Base-by-base conservation (phyloP, 2,888 invertebrate species). In the Pardosa pseudoannulata region DNA sequence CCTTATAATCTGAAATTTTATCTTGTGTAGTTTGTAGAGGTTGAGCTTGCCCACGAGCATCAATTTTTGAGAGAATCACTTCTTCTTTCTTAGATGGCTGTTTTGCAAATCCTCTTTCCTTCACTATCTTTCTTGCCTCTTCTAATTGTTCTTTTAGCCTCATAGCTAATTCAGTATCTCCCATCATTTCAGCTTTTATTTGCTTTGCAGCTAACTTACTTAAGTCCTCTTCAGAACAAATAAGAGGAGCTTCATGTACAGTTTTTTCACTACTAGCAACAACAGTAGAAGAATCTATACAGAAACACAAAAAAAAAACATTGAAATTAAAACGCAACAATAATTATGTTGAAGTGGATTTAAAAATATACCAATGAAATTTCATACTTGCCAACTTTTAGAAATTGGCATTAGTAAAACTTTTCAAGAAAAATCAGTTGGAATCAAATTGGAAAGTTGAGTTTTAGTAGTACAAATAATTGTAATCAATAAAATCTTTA, bases 111-210 rank as follows among this genome's bases (percentile, higher is more conserved):
- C 32, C 32, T 23, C 19, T 32, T 19, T 32, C 85, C 78, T 89
- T 90, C 6, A 80, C 41, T 70, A 90, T 92, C 80, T 93, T 92
- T 89, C 95, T 93, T 0, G 96, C 96, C 29, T 92, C 92, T 89
- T 96, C 95, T 64, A 98, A 91, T 91, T 96, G 95, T 1, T 91
- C 90, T 91, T 96, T 96, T 67, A 98, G 92, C 90, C 96, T 94
- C 46, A 92, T 91, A 0, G 95, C 95, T 76, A 95, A 91, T 88
- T 94, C 93, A 90, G 91, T 92, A 91, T 98, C 95, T 23, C 97
- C 98, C 93, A 97, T 94, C 90, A 99, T 94, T 93, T 99, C 98
- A 16, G 98, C 98, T 93, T 97, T 97, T 0, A 99, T 93, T 88
- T 98, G 94, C 92, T 96, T 97, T 0, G 98, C 97, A 56, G 95